These are phyloP conservation scores for Mellivora capensis DNA, from an alignment of 2,113 vertebrate genomes.

Conservation along the genomic window DNA sequence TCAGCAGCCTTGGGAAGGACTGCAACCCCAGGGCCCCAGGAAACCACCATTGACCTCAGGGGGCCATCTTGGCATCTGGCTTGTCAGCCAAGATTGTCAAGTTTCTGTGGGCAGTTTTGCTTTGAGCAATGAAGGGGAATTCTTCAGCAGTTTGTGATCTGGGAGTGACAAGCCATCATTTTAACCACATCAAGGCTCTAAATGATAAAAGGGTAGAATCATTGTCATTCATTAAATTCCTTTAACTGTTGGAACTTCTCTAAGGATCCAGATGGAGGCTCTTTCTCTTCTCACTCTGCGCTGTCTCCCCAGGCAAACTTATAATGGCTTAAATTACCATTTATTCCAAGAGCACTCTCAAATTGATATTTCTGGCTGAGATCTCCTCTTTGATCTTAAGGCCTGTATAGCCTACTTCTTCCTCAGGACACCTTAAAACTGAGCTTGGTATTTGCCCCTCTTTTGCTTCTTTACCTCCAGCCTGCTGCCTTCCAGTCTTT, in stretches of 20 bases:
- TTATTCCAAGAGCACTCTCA: neutral
- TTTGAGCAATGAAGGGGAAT: neutral
- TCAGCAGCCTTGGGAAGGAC: neutral
- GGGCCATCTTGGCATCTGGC: neutral
- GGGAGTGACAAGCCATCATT: neutral
- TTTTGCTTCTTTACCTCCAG: too few relatives aligned
- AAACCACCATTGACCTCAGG: rapidly evolving
- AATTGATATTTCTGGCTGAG: neutral
- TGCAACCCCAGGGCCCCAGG: rapidly evolving
- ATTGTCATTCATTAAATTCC: neutral
- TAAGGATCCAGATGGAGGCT: neutral
- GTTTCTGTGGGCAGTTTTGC: neutral
- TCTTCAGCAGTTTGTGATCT: neutral
- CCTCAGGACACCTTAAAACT: neutral
- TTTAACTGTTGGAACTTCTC: neutral
- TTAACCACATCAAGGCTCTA: neutral
- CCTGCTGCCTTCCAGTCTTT: neutral
- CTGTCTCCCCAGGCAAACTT: neutral
- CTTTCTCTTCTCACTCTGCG: neutral
- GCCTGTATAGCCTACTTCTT: neutral
- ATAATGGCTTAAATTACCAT: neutral
- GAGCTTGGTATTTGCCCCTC: neutral
- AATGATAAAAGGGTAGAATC: neutral
- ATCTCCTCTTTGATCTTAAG: neutral
- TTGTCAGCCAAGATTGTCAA: neutral